Evolutionary conservation across 2,888 invertebrate genomes (phyloP).

Genomic region (Colletes collaris): DNA sequence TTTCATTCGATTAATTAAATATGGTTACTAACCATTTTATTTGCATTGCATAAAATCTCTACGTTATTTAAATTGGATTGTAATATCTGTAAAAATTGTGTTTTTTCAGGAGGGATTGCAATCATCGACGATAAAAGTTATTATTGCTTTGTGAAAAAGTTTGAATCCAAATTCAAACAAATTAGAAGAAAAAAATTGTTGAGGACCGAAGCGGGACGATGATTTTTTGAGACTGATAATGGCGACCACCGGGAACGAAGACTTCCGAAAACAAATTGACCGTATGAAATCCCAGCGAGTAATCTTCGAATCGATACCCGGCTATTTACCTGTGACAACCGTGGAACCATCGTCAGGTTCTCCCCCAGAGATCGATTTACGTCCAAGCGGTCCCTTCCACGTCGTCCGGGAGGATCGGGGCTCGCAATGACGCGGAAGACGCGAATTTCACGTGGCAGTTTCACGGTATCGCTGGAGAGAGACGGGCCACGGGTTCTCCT

Average conservation of each 20-base stretch:
- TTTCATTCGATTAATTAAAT: too few relatives aligned
- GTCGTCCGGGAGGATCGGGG: constrained; percentile 70
- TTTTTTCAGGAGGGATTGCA: too few relatives aligned
- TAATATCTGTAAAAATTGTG: too few relatives aligned
- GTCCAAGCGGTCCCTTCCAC: constrained; percentile 51
- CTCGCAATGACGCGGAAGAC: constrained; percentile 77
- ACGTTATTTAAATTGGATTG: too few relatives aligned
- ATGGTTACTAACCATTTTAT: too few relatives aligned
- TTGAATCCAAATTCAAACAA: too few relatives aligned
- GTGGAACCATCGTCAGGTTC: constrained; percentile 47
- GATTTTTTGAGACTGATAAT: too few relatives aligned
- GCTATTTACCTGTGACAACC: constrained; percentile 55
- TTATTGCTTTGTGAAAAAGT: too few relatives aligned
- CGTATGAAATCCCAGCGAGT: constrained; percentile 27
- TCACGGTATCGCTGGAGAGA: constrained; percentile 35
- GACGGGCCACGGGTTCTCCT: constrained; percentile 30
- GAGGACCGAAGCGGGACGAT: too few relatives aligned
- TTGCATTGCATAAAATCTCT: too few relatives aligned
- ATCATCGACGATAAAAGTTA: too few relatives aligned
- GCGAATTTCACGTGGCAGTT: constrained; percentile 73
- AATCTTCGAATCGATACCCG: constrained; percentile 39
- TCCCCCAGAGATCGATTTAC: constrained; percentile 67
- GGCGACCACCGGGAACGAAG: not conserved
- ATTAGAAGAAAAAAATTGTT: too few relatives aligned
- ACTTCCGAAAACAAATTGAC: constrained; percentile 31